Conservation (phyloP, 1,140 invertebrate genomes). For the Paramacrobiotus metropolitanus region DNA sequence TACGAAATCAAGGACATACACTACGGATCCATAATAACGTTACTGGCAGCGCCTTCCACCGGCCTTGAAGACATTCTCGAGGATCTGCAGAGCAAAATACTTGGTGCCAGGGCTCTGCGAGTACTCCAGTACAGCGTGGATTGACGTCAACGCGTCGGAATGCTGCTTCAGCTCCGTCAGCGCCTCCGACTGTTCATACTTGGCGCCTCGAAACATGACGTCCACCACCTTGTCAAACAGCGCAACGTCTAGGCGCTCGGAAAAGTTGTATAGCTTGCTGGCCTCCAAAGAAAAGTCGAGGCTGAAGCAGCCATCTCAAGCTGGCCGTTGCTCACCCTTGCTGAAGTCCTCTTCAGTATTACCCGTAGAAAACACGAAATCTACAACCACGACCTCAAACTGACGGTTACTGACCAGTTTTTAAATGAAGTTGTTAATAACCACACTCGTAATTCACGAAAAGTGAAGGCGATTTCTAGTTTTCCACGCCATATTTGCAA, state of each 20-base stretch:
- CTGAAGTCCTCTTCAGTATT: too few relatives aligned
- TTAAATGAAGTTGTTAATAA: too few relatives aligned
- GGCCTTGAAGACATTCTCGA: slow-evolving; percentile 97
- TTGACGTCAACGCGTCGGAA: slow-evolving; percentile 92
- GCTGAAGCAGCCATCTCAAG: too few relatives aligned
- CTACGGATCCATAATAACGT: too few relatives aligned
- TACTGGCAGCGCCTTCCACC: slow-evolving; percentile 93
- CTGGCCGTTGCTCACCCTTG: too few relatives aligned
- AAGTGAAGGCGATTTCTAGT: too few relatives aligned
- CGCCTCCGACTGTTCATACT: slow-evolving; percentile 43
- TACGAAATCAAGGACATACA: neutral
- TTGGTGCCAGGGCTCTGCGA: slow-evolving; percentile 87
- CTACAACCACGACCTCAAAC: too few relatives aligned
- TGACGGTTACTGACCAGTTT: too few relatives aligned
- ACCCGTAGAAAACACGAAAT: too few relatives aligned
- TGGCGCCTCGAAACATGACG: slow-evolving; percentile 60
- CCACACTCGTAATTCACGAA: too few relatives aligned
- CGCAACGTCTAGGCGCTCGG: slow-evolving; percentile 82
- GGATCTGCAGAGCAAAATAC: slow-evolving; percentile 95
- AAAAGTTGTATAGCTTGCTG: slow-evolving; percentile 62
- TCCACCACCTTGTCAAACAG: slow-evolving; percentile 80
- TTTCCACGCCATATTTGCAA: too few relatives aligned
- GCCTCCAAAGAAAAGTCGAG: slow-evolving; percentile 12
- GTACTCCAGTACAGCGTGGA: slow-evolving; percentile 94
- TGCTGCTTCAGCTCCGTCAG: slow-evolving; percentile 87